Evolutionary conservation across 1,140 invertebrate genomes (phyloP), one percentile per base, ranked within the genome.

Genomic region (Drosophila pseudoobscura): DNA sequence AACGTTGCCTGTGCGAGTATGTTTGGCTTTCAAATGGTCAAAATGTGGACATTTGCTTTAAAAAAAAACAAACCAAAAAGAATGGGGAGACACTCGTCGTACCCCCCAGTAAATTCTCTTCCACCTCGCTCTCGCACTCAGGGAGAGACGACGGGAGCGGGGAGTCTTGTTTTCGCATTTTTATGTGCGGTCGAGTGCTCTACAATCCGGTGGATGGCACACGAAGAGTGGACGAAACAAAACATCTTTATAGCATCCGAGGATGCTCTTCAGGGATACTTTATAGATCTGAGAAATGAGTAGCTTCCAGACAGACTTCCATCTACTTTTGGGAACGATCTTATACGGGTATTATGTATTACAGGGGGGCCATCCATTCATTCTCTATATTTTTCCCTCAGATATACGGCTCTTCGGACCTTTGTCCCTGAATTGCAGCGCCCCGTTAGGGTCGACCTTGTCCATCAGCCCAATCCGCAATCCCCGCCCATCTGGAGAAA

Each of bases 21-120:
- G 11, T 39, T 82, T 78, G 82, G 78, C 87, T 87, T 87, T 85
- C 77, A 85, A 85, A 87, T 87, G 80, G 69, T 80, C 80, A 85
- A 87, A 85, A 80, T 87, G 80, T 87, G 82, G 80, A 80, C 80
- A 87, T 85, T 85, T 87, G 82, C 64, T 85, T 85, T 78, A 65
- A 60, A 64, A 60, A 44, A 43, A 69, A 44, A 52, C 45, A 11
- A 3, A 65, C 52, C 61, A 60, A 39, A 43, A 31, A 56, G 45
- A 15, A 20, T 2, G 20, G 44, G 13, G 44, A 50, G 26, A 50
- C 29, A 20, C 8, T 26, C 24, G 24, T 24, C 2, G 20, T 20
- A 20, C 29, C 29, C 29, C 29, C 29, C 17, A 55, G 13, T 41
- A 51, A 51, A 62, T 43, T 31, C 9, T 26, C 17, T 29, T 4